phyloP scores from a whole-genome alignment of 1,140 invertebrate genomes.

The Luehdorfia chinensis region DNA sequence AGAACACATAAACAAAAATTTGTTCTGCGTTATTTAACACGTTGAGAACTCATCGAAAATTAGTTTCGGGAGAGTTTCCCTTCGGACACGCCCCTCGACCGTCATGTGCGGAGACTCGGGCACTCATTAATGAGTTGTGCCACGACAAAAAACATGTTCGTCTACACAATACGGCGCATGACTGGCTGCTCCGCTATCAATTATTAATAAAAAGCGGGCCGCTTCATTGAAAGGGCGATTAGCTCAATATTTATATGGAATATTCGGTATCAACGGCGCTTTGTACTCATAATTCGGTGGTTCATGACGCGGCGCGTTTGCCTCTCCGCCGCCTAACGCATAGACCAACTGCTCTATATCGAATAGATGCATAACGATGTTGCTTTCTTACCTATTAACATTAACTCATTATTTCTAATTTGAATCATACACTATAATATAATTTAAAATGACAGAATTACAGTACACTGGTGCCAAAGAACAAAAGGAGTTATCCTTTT shows the following conservation, averaged over 20 bases:
- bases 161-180: constrained; percentile 69
- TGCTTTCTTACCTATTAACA: background rate
- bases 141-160: constrained; percentile 67
- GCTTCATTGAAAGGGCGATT: constrained; percentile 76
- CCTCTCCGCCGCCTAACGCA: constrained; percentile 49
- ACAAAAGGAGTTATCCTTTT: too few relatives aligned
- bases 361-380: background rate
- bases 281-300: constrained; percentile 74
- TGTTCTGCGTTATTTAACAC: constrained; percentile 53
- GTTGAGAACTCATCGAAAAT: constrained; percentile 49
- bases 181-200: constrained; percentile 71
- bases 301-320: constrained; percentile 70
- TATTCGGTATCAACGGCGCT: constrained; percentile 76
- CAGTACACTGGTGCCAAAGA: too few relatives aligned
- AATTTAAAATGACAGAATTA: too few relatives aligned
- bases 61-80: constrained; percentile 51
- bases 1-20: constrained; percentile 53
- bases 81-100: constrained; percentile 31
- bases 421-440: too few relatives aligned
- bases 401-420: too few relatives aligned
- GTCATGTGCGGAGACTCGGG: constrained; percentile 38
- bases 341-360: constrained; percentile 60
- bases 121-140: constrained; percentile 64
- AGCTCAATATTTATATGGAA: constrained; percentile 78
- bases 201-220: constrained; percentile 76